A percentile compares a stretch with the other conserved stretches of the same genome.
These are phyloP conservation scores for Mormyrus hasselquistii DNA, from an alignment of 2,797 vertebrate species.

Conservation along the genomic window DNA sequence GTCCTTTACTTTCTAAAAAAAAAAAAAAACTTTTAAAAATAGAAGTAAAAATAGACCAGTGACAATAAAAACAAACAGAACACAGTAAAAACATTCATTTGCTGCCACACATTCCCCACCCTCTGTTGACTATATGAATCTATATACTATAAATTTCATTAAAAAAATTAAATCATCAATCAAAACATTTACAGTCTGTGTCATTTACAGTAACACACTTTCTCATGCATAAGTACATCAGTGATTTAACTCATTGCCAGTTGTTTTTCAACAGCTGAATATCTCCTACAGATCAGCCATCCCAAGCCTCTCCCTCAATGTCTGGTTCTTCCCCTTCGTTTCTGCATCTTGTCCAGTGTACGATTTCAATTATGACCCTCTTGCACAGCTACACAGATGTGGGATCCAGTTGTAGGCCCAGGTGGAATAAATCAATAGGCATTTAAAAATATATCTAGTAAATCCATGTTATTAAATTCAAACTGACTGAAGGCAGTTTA, in stretches of 20 bases:
- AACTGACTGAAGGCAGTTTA: conserved; percentile 36
- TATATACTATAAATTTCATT: neutral
- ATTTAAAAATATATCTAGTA: conserved; percentile 57
- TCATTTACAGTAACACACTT: neutral
- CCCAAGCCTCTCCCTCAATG: neutral
- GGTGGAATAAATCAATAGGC: conserved; percentile 68
- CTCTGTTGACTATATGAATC: neutral
- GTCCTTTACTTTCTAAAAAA: neutral
- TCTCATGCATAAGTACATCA: neutral
- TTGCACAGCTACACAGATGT: conserved; percentile 63
- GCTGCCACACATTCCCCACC: neutral
- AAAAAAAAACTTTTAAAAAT: neutral
- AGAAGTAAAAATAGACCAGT: neutral
- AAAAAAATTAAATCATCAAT: neutral
- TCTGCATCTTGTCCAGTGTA: conserved; percentile 51
- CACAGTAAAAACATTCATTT: neutral
- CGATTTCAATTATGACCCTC: conserved; percentile 73
- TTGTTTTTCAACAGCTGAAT: neutral
- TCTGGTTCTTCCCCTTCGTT: conserved; percentile 52
- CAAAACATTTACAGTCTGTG: neutral
- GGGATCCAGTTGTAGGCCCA: conserved; percentile 68
- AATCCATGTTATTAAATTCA: conserved; percentile 60
- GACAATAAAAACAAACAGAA: neutral
- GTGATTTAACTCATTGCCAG: neutral
- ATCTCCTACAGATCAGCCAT: neutral